A percentile compares a stretch with the other conserved stretches of the same genome.
Conservation (phyloP, 2,113 vertebrate genomes). For the Solenodon paradoxus region DNA sequence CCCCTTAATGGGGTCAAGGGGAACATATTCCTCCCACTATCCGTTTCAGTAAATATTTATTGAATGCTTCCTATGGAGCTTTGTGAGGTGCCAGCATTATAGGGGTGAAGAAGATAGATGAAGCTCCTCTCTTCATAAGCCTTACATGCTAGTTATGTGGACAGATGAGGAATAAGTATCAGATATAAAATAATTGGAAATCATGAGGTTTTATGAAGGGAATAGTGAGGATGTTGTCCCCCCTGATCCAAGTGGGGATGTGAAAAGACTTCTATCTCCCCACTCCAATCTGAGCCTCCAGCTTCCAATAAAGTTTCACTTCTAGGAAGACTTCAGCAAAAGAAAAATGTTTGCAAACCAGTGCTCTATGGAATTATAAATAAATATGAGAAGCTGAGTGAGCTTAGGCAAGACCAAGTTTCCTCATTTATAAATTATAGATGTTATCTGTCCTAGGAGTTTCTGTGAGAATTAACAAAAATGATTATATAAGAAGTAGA, state of each 20-base stretch:
- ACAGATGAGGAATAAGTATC: neutral
- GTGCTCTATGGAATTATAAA: neutral
- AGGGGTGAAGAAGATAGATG: neutral
- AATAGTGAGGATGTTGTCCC: neutral
- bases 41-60: neutral
- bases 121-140: neutral
- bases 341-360: slow-evolving; percentile 3
- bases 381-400: neutral
- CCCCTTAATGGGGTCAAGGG: neutral
- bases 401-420: neutral
- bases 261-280: neutral
- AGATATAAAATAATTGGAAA: neutral
- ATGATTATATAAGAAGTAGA: neutral
- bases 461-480: neutral
- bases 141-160: neutral
- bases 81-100: neutral
- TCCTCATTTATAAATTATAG: neutral
- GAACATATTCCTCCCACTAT: neutral
- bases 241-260: neutral
- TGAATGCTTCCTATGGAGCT: neutral
- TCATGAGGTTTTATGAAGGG: neutral
- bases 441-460: neutral
- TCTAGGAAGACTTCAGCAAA: neutral
- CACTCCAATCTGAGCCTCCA: neutral
- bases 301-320: neutral